Percentiles rank a stretch among this genome's conserved stretches.
phyloP scores from a whole-genome alignment of 2,797 vertebrate species.

The Masticophis lateralis region DNA sequence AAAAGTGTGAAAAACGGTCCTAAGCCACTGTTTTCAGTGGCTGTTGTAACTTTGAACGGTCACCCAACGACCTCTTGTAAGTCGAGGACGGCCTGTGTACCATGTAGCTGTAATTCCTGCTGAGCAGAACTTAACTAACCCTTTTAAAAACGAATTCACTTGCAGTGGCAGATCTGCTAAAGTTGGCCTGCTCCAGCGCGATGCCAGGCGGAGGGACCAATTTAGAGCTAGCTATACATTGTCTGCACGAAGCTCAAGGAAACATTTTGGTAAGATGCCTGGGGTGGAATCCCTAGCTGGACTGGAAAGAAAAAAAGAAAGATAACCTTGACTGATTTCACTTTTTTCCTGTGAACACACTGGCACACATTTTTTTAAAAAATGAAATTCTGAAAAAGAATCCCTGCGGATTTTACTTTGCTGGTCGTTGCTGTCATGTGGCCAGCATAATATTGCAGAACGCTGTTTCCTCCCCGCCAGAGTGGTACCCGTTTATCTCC shows the following conservation, averaged over 20 bases:
- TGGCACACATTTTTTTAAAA: too few species aligned
- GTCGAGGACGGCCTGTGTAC: background rate
- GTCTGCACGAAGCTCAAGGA: constrained; percentile 73
- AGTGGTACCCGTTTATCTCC: too few species aligned
- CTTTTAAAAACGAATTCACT: background rate
- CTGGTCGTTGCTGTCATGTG: too few species aligned
- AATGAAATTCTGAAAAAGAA: too few species aligned
- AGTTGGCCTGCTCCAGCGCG: constrained; percentile 76
- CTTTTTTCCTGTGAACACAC: too few species aligned
- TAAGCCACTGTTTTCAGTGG: background rate
- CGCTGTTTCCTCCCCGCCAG: too few species aligned
- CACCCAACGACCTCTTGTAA: background rate
- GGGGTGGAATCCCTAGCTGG: background rate
- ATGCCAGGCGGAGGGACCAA: constrained; percentile 77
- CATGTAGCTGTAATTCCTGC: background rate
- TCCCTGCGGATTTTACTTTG: too few species aligned
- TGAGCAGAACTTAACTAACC: background rate
- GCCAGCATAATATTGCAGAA: too few species aligned
- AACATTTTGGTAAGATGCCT: constrained; percentile 65
- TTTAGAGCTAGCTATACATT: constrained; percentile 75
- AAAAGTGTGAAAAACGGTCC: background rate
- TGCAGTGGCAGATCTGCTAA: constrained; percentile 71
- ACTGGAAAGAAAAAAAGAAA: too few species aligned
- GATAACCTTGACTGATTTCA: too few species aligned
- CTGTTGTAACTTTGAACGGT: background rate